A percentile compares a stretch with the other conserved stretches of the same genome.
Conservation (phyloP, 1,140 invertebrate species). For the Teleopsis dalmanni region DNA sequence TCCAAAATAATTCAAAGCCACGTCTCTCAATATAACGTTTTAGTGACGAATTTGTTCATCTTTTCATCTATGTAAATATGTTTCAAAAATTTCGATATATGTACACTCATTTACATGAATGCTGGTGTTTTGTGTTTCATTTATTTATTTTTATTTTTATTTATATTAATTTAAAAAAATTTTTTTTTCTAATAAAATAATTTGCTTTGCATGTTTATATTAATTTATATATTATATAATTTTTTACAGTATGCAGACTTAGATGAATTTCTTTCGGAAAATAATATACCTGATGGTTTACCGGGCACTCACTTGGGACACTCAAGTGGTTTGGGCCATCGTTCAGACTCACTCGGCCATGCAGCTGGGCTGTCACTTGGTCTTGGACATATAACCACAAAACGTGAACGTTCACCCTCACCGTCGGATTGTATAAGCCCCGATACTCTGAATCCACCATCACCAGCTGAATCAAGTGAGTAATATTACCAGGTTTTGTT, state of each 20-base stretch:
- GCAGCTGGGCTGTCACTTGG: constrained; percentile 50
- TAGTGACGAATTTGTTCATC: no score
- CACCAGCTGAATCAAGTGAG: constrained; percentile 79
- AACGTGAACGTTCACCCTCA: constrained; percentile 72
- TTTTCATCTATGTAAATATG: no score
- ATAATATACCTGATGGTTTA: constrained; percentile 75
- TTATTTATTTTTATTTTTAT: neutral
- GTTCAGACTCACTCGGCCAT: constrained; percentile 47
- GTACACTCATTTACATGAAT: no score
- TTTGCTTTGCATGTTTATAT: neutral
- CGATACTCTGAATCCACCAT: constrained; percentile 76
- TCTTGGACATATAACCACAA: constrained; percentile 53
- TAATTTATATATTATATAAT: neutral
- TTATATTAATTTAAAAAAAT: neutral
- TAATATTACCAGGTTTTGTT: no score
- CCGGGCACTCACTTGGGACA: constrained; percentile 54
- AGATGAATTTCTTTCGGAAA: constrained; percentile 92
- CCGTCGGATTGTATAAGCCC: constrained; percentile 79
- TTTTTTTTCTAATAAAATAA: neutral
- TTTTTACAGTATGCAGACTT: constrained; percentile 76
- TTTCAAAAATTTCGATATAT: no score
- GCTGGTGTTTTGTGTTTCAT: no score
- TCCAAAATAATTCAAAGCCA: no score
- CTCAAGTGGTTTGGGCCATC: constrained; percentile 40
- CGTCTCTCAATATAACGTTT: no score